A percentile compares a stretch with the other conserved stretches of the same genome.
Conservation (phyloP, 1,140 invertebrate species). For the Temnothorax nylanderi region DNA sequence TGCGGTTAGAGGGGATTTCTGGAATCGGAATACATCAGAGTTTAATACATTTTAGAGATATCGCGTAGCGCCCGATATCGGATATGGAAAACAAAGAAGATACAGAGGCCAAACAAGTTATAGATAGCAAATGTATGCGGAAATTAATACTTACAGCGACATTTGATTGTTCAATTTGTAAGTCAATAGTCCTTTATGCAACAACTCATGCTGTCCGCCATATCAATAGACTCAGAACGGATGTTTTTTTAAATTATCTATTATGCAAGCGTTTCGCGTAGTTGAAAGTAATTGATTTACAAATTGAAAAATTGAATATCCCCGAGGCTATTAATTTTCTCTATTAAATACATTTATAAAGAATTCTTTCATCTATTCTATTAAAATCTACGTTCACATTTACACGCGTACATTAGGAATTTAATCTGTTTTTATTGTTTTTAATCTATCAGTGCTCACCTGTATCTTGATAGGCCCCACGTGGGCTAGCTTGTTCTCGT, state of each 20-base stretch:
- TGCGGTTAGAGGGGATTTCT: constrained; percentile 76
- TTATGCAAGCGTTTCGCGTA: background rate
- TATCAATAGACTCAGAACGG: background rate
- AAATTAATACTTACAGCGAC: background rate
- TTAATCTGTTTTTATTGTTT: no score
- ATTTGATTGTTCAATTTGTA: background rate
- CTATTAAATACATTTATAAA: background rate
- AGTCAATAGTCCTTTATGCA: background rate
- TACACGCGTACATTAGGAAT: background rate
- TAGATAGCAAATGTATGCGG: background rate
- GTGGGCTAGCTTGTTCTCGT: constrained; percentile 70
- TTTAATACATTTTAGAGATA: constrained; percentile 1
- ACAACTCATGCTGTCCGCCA: background rate
- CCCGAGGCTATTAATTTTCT: background rate
- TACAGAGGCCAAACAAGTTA: background rate
- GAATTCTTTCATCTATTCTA: background rate
- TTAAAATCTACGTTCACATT: background rate
- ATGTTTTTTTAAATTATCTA: background rate
- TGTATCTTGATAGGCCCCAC: constrained; percentile 71
- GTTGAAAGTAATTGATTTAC: background rate
- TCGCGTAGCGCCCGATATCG: no score
- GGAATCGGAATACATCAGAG: constrained; percentile 49
- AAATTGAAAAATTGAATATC: background rate
- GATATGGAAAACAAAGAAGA: background rate
- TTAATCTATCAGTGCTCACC: constrained; percentile 18